These are phyloP conservation scores for Bolinopsis microptera DNA, from an alignment of 37 sponge, comb jelly and placozoan genomes.

Conservation along the genomic window DNA sequence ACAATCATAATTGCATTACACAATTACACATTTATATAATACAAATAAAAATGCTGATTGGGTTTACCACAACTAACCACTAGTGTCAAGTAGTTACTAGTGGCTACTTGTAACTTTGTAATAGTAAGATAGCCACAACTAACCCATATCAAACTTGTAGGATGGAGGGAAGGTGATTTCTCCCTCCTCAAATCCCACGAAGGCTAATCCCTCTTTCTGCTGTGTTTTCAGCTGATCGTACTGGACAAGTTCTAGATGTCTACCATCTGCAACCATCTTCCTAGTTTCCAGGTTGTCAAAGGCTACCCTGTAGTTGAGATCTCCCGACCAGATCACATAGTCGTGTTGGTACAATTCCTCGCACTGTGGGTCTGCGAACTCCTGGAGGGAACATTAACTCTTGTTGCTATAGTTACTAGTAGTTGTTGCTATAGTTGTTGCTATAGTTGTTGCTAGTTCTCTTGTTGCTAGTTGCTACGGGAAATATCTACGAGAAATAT, in stretches of 20 bases:
- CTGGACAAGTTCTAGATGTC: neutral
- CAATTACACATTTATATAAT: no score
- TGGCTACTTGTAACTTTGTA: no score
- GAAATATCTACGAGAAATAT: no score
- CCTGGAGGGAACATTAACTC: neutral
- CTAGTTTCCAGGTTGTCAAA: slow-evolving; percentile 11
- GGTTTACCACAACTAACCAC: no score
- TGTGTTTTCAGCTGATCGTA: neutral
- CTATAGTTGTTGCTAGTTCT: no score
- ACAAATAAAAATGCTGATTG: no score
- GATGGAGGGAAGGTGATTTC: slow-evolving; percentile 18
- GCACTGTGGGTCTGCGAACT: slow-evolving; percentile 7
- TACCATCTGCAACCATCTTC: neutral
- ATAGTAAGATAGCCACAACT: neutral
- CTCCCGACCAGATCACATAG: slow-evolving; percentile 12
- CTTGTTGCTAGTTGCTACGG: no score
- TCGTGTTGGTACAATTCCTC: slow-evolving; percentile 4
- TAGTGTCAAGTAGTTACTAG: no score
- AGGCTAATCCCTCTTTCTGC: neutral
- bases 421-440: no score
- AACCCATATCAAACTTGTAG: slow-evolving; percentile 13
- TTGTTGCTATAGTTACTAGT: no score
- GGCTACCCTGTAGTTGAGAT: neutral
- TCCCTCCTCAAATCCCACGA: slow-evolving; percentile 6
- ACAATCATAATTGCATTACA: no score